Conservation (phyloP, 2,888 invertebrate species). For the Archips xylosteana region DNA sequence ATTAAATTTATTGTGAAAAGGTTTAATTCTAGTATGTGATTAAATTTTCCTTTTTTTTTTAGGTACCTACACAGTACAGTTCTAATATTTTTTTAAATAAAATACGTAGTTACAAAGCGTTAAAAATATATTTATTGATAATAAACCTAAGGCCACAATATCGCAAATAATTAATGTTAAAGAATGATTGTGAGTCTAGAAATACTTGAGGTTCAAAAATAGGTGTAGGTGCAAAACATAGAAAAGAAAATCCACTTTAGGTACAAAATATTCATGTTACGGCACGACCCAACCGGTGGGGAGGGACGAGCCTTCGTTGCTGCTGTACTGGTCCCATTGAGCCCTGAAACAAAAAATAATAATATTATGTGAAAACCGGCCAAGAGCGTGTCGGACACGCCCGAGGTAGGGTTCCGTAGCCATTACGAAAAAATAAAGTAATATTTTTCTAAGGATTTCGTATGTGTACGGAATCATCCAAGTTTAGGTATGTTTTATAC, state of each 20-base stretch:
- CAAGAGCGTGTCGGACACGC: too few species aligned
- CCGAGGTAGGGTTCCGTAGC: too few species aligned
- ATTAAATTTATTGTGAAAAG: too few species aligned
- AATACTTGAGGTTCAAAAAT: not conserved
- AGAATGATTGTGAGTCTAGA: not conserved
- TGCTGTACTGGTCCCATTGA: constrained; percentile 77
- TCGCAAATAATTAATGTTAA: constrained; percentile 17
- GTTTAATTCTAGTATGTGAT: too few species aligned
- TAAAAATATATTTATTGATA: constrained; percentile 36
- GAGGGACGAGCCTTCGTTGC: constrained; percentile 84
- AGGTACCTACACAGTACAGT: too few species aligned
- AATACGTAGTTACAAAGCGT: constrained; percentile 13
- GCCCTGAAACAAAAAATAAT: constrained; percentile 72
- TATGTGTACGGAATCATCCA: too few species aligned
- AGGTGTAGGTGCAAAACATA: not conserved
- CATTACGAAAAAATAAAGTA: too few species aligned
- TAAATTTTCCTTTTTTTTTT: too few species aligned
- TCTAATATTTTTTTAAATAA: not conserved
- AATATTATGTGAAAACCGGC: too few species aligned
- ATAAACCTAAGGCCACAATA: constrained; percentile 34
- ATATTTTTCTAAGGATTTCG: too few species aligned
- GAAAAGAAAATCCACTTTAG: not conserved
- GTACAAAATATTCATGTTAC: not conserved
- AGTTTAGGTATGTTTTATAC: too few species aligned
- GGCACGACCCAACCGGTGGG: constrained; percentile 91